phyloP scores from a whole-genome alignment of 1,140 invertebrate species.

The Oncopodura yosiiana region DNA sequence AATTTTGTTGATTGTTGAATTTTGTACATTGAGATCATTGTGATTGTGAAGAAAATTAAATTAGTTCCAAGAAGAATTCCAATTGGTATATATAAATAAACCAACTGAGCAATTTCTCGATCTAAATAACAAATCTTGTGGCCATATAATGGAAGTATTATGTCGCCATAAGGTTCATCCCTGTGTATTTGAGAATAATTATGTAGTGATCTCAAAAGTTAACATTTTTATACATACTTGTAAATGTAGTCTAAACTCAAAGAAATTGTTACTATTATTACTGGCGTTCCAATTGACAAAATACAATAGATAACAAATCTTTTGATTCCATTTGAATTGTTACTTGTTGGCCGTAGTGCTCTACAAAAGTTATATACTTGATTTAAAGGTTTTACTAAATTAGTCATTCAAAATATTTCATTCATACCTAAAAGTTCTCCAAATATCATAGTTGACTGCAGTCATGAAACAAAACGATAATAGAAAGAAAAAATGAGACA shows the following conservation, averaged over 20 bases:
- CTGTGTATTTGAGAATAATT: conserved; percentile 8
- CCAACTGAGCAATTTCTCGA: conserved; percentile 17
- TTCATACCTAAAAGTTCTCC: conserved; percentile 27
- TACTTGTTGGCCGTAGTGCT: conserved; percentile 16
- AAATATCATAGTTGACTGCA: conserved; percentile 27
- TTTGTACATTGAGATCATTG: conserved; percentile 36
- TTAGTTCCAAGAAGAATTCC: conserved; percentile 37
- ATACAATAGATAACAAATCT: conserved; percentile 19
- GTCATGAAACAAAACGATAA: conserved; percentile 31
- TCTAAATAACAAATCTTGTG: conserved; percentile 12
- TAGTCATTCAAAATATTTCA: too few relatives aligned
- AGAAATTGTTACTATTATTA: conserved; percentile 11
- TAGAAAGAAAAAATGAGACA: conserved; percentile 29
- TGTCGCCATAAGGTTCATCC: conserved; percentile 5
- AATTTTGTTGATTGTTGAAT: conserved; percentile 36
- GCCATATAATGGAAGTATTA: conserved; percentile 18
- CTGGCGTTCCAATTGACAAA: conserved; percentile 14
- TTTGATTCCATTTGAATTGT: conserved; percentile 19
- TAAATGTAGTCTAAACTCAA: conserved; percentile 19
- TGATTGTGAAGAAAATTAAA: conserved; percentile 38
- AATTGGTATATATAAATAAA: conserved; percentile 37
- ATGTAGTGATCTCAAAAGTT: neutral
- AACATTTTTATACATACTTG: conserved; percentile 9
- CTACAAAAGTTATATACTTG: neutral
- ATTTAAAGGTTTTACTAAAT: too few relatives aligned